These are phyloP conservation scores for Gephyroberyx darwinii DNA, from an alignment of 2,797 vertebrate species.

Conservation along the genomic window DNA sequence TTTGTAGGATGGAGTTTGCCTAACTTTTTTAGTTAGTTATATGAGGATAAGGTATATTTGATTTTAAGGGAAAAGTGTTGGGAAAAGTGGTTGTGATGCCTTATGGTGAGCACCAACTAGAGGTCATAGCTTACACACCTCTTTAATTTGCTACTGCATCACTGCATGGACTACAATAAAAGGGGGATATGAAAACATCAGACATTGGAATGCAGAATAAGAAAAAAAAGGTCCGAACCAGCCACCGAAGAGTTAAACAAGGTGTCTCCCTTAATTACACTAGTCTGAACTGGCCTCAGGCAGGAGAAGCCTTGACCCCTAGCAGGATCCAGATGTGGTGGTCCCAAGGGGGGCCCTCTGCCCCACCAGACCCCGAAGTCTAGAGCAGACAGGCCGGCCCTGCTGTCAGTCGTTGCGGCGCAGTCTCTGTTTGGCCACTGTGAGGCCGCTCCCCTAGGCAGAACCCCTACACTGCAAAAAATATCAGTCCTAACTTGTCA, in stretches of 20 bases:
- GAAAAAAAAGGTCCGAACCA: conserved; percentile 60
- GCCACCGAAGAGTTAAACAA: conserved; percentile 92
- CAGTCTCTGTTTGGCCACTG: conserved; percentile 78
- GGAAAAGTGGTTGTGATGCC: conserved; percentile 7
- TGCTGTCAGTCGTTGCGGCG: conserved; percentile 76
- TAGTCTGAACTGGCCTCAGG: conserved; percentile 93
- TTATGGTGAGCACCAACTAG: not conserved
- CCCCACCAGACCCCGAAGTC: conserved; percentile 80
- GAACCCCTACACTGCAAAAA: conserved; percentile 54
- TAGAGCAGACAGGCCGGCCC: conserved; percentile 81
- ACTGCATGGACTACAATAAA: conserved; percentile 8
- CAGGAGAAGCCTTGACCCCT: conserved; percentile 98
- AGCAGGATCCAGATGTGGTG: conserved; percentile 99
- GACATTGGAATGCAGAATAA: conserved; percentile 63
- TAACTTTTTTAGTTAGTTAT: no score
- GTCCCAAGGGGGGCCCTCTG: conserved; percentile 87
- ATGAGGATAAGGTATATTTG: not conserved
- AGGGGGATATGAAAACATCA: conserved; percentile 27
- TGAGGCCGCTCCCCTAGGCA: conserved; percentile 74
- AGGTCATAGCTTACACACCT: conserved; percentile 13
- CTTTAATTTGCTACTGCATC: conserved; percentile 33
- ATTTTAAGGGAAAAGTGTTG: not conserved
- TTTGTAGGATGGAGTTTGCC: no score
- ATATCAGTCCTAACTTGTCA: not conserved
- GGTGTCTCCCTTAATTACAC: conserved; percentile 96